phyloP scores from a whole-genome alignment of 2,888 invertebrate genomes.

The Elmis aenea region DNA sequence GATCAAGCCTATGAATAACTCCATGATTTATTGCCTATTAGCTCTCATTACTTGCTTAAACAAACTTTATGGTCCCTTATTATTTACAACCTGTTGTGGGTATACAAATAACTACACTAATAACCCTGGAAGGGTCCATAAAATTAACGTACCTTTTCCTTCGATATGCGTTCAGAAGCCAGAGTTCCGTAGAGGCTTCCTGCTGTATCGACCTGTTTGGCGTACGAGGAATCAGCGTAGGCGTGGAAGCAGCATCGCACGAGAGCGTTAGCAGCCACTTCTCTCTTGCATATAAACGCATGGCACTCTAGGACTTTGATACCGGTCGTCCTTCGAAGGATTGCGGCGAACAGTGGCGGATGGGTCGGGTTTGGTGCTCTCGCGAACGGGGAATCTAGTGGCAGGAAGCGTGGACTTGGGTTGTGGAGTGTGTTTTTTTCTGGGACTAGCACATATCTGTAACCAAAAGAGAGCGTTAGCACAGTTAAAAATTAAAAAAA shows the following conservation, averaged over 20 bases:
- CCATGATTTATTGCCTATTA: not conserved
- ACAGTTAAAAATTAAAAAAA: too few relatives aligned
- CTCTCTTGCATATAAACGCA: slow-evolving; percentile 95
- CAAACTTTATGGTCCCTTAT: slow-evolving; percentile 2
- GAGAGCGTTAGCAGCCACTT: slow-evolving; percentile 95
- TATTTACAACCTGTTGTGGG: too few relatives aligned
- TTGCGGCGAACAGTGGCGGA: slow-evolving; percentile 95
- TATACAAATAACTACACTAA: too few relatives aligned
- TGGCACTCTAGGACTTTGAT: slow-evolving; percentile 98
- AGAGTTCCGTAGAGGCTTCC: slow-evolving; percentile 44
- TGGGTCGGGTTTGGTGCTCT: slow-evolving; percentile 88
- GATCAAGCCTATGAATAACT: too few relatives aligned
- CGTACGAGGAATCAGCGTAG: slow-evolving; percentile 93
- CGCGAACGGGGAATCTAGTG: slow-evolving; percentile 93
- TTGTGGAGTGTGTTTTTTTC: slow-evolving; percentile 48
- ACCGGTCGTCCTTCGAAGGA: slow-evolving; percentile 89
- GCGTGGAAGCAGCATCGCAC: slow-evolving; percentile 97
- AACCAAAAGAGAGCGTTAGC: slow-evolving; percentile 18
- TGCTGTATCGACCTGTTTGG: slow-evolving; percentile 69
- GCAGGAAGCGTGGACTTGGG: slow-evolving; percentile 83
- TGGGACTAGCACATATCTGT: slow-evolving; percentile 48
- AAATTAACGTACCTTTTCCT: slow-evolving; percentile 39
- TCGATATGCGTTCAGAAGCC: slow-evolving; percentile 40
- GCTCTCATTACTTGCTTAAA: slow-evolving; percentile 1
- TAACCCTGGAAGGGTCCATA: too few relatives aligned